Evolutionary conservation across 2,888 invertebrate species (phyloP).

Genomic region (Hydropsyche betteni): DNA sequence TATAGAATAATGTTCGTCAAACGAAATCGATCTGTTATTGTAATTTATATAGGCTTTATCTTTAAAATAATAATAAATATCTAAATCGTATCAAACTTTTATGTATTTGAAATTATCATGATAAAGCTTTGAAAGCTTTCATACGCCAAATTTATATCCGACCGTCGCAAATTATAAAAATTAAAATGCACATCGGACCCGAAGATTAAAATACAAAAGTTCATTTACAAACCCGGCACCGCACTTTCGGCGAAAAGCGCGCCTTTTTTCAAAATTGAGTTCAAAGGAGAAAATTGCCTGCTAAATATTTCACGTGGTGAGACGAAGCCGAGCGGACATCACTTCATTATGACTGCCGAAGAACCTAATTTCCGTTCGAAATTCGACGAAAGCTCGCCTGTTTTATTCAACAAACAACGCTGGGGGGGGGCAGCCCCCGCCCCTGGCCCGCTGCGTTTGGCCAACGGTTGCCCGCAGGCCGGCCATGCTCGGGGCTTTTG

Average conservation of each 20-base stretch:
- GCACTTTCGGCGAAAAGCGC: not conserved
- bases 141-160: too few relatives aligned
- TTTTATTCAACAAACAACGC: conserved; percentile 32
- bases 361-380: conserved; percentile 46
- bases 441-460: not conserved
- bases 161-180: too few relatives aligned
- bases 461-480: conserved; percentile 4
- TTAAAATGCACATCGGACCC: too few relatives aligned
- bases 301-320: conserved; percentile 25
- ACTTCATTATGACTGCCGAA: conserved; percentile 37
- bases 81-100: too few relatives aligned
- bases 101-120: too few relatives aligned
- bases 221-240: too few relatives aligned
- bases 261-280: conserved; percentile 8
- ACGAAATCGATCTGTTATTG: too few relatives aligned
- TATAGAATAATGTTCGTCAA: too few relatives aligned
- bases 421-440: not conserved
- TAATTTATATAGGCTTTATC: too few relatives aligned
- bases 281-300: conserved; percentile 15
- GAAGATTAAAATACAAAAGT: not conserved
- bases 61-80: too few relatives aligned
- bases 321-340: conserved; percentile 31
- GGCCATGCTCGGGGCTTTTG: conserved; percentile 11
- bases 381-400: conserved; percentile 18
- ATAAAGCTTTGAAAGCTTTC: too few relatives aligned